phyloP scores from a whole-genome alignment of 1,140 invertebrate species.

The Drosophila repletoides region DNA sequence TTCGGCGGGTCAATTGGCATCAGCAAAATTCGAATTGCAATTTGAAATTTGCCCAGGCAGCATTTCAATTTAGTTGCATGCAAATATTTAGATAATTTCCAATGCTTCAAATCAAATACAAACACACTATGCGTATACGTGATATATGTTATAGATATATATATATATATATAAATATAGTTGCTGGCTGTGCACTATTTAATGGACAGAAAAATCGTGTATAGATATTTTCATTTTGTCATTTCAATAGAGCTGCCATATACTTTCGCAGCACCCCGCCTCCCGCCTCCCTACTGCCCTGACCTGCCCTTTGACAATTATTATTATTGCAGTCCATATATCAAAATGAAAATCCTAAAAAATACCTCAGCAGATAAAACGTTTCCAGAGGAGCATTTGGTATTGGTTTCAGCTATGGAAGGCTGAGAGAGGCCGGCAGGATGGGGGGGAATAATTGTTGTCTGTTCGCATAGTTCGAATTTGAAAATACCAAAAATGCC shows the following conservation, averaged over 20 bases:
- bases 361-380: too few relatives aligned
- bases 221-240: conserved; percentile 45
- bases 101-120: conserved; percentile 52
- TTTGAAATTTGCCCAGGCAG: conserved; percentile 22
- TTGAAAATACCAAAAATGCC: too few relatives aligned
- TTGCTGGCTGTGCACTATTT: conserved; percentile 5
- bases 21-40: conserved; percentile 23
- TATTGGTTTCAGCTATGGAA: too few relatives aligned
- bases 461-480: too few relatives aligned
- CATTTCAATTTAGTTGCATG: conserved; percentile 73
- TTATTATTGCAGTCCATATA: too few relatives aligned
- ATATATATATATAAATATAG: conserved; percentile 4
- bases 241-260: conserved; percentile 9
- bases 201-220: neutral
- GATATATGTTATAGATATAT: conserved; percentile 15
- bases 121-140: conserved; percentile 12
- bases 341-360: too few relatives aligned
- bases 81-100: conserved; percentile 78
- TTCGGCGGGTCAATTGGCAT: neutral
- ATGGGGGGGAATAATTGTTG: too few relatives aligned
- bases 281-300: neutral
- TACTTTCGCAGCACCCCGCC: conserved; percentile 20
- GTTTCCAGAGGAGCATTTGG: too few relatives aligned
- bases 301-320: conserved; percentile 24
- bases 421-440: too few relatives aligned